Evolutionary conservation across 2,888 invertebrate genomes (phyloP).

Genomic region (Mechanitis messenoides): DNA sequence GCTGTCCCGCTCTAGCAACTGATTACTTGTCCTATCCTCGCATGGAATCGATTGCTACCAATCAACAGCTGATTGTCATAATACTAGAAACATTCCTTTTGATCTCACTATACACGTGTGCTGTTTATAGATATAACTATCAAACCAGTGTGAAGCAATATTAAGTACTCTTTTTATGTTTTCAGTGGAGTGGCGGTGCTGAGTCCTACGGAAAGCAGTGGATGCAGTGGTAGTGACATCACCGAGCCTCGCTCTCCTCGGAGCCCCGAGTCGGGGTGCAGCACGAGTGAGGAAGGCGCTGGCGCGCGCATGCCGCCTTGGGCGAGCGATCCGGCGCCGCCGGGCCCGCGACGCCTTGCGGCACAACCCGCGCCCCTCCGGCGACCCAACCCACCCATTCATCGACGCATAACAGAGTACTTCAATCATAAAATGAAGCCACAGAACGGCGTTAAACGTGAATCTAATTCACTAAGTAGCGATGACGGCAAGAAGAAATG

Average conservation of each 20-base stretch:
- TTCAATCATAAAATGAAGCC: conserved; percentile 90
- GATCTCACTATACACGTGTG: neutral
- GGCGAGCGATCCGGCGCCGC: conserved; percentile 70
- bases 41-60: conserved; percentile 53
- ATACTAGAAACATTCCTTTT: conserved; percentile 24
- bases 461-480: conserved; percentile 43
- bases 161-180: conserved; percentile 34
- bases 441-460: conserved; percentile 72
- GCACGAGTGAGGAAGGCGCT: conserved; percentile 75
- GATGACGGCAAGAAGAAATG: conserved; percentile 67
- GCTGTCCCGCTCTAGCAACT: conserved; percentile 35
- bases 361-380: conserved; percentile 58
- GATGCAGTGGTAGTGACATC: conserved; percentile 85
- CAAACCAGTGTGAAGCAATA: neutral
- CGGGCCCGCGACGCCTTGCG: conserved; percentile 64
- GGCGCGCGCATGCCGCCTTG: conserved; percentile 72
- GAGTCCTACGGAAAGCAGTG: conserved; percentile 85
- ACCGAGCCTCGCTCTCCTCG: conserved; percentile 91
- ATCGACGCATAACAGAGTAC: conserved; percentile 90
- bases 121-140: neutral
- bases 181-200: conserved; percentile 89
- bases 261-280: conserved; percentile 79
- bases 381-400: conserved; percentile 61
- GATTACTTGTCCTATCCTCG: conserved; percentile 37
- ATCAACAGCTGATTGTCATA: conserved; percentile 66